Conservation (phyloP, 2,888 invertebrate species). For the Cerceris rybyensis region DNA sequence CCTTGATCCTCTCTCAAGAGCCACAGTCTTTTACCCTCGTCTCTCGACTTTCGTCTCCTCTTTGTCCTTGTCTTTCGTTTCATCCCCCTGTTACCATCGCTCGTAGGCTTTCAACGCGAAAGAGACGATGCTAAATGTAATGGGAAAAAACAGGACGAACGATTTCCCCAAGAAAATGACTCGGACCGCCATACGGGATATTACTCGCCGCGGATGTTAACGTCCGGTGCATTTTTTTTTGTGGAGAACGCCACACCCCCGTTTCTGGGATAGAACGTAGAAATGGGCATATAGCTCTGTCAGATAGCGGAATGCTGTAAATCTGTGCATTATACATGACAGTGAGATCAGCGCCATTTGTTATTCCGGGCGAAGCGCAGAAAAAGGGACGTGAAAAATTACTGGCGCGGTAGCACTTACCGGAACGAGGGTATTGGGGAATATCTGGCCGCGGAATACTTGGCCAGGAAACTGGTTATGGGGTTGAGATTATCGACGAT, state of each 20-base stretch:
- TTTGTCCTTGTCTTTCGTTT: neutral
- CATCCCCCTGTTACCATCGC: constrained; percentile 21
- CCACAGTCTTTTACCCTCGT: constrained; percentile 48
- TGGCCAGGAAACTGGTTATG: constrained; percentile 31
- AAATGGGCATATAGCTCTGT: constrained; percentile 56
- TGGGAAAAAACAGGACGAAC: constrained; percentile 29
- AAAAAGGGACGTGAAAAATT: constrained; percentile 65
- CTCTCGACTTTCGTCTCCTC: constrained; percentile 28
- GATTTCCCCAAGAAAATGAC: constrained; percentile 70
- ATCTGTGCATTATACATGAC: constrained; percentile 74
- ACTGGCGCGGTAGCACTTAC: constrained; percentile 62
- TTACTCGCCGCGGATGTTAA: constrained; percentile 66
- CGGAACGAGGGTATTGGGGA: constrained; percentile 55
- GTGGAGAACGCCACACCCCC: neutral
- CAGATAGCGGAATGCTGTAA: constrained; percentile 71
- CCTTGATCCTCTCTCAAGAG: constrained; percentile 39
- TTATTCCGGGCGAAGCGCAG: constrained; percentile 52
- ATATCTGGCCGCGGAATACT: constrained; percentile 43
- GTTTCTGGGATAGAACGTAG: constrained; percentile 11
- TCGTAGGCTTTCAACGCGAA: constrained; percentile 8
- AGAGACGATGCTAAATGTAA: constrained; percentile 36
- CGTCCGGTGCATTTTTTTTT: constrained; percentile 44
- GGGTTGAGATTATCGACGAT: too few relatives aligned
- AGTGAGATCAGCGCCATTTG: constrained; percentile 69
- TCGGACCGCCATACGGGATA: constrained; percentile 64